Evolutionary conservation across 2,113 vertebrate genomes (phyloP).

Genomic region (Solea solea): DNA sequence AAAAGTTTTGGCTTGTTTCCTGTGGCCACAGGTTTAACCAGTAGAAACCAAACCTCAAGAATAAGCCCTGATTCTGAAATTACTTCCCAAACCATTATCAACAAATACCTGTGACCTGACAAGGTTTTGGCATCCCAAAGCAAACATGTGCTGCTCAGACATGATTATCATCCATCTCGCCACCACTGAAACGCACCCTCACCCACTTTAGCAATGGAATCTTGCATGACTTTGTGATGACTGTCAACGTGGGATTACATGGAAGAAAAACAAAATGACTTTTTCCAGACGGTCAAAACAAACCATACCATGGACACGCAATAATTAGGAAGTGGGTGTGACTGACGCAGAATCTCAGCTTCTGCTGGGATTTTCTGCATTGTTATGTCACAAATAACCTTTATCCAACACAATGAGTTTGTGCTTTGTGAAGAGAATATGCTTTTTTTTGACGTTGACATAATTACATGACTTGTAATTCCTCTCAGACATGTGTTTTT

Average conservation of each 20-base stretch:
- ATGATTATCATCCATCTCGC: slow-evolving; percentile 11
- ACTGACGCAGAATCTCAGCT: not conserved
- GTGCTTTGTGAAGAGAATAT: slow-evolving; percentile 1
- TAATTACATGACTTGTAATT: not conserved
- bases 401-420: not conserved
- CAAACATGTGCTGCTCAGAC: slow-evolving; percentile 33
- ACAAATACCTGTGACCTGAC: slow-evolving; percentile 36
- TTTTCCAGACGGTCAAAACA: slow-evolving; percentile 7
- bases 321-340: not conserved
- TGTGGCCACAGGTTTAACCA: slow-evolving; percentile 8
- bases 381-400: slow-evolving; percentile 9
- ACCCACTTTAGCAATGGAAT: slow-evolving; percentile 30
- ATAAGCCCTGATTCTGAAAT: slow-evolving; percentile 35
- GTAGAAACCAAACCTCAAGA: slow-evolving; percentile 21
- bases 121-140: slow-evolving; percentile 26
- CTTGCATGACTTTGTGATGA: slow-evolving; percentile 37
- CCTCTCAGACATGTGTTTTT: too few relatives aligned
- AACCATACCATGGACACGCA: not conserved
- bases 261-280: not conserved
- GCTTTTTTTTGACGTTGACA: too few relatives aligned
- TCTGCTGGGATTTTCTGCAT: slow-evolving; percentile 19
- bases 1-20: not conserved
- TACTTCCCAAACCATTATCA: slow-evolving; percentile 40
- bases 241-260: slow-evolving; percentile 58
- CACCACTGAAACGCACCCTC: slow-evolving; percentile 15